Percentiles rank a stretch among this genome's conserved stretches.
Evolutionary conservation across 35 echinoderm and acorn worm genomes (phyloP).

Genomic region (Diadema setosum): DNA sequence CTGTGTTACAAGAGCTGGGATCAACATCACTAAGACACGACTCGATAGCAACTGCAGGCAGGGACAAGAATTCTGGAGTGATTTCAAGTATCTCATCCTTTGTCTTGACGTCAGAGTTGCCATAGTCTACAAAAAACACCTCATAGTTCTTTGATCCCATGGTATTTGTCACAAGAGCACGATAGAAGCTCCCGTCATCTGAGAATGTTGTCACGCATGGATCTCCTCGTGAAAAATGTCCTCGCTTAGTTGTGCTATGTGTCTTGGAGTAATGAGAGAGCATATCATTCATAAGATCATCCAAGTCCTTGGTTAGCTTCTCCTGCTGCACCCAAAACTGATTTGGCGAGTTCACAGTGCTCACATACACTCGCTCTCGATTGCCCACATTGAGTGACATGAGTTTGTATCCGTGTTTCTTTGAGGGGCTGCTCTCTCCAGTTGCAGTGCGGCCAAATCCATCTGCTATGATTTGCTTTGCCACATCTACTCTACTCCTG

Average conservation of each 20-base stretch:
- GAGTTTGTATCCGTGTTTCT: constrained; percentile 19
- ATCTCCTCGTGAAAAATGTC: constrained; percentile 7
- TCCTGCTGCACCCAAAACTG: constrained; percentile 85
- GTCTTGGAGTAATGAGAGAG: constrained; percentile 1
- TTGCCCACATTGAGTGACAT: constrained; percentile 52
- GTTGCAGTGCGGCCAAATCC: constrained; percentile 37
- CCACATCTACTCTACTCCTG: neutral
- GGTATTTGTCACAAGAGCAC: constrained; percentile 33
- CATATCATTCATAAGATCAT: constrained; percentile 77
- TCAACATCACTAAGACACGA: constrained; percentile 68
- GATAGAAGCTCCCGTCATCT: constrained; percentile 69
- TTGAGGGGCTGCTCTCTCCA: neutral
- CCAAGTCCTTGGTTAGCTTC: constrained; percentile 35
- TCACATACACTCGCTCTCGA: constrained; percentile 63
- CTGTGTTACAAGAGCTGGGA: neutral
- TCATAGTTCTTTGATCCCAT: constrained; percentile 32
- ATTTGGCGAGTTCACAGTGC: constrained; percentile 36
- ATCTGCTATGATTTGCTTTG: constrained; percentile 44
- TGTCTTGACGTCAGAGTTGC: constrained; percentile 59
- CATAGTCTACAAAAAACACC: constrained; percentile 86
- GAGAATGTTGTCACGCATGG: constrained; percentile 73
- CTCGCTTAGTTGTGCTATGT: neutral
- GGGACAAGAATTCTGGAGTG: constrained; percentile 39
- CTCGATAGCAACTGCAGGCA: constrained; percentile 72
- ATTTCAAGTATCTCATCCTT: constrained; percentile 17